Evolutionary conservation across 2,113 vertebrate species (phyloP).

Genomic region (Microtus ochrogaster): DNA sequence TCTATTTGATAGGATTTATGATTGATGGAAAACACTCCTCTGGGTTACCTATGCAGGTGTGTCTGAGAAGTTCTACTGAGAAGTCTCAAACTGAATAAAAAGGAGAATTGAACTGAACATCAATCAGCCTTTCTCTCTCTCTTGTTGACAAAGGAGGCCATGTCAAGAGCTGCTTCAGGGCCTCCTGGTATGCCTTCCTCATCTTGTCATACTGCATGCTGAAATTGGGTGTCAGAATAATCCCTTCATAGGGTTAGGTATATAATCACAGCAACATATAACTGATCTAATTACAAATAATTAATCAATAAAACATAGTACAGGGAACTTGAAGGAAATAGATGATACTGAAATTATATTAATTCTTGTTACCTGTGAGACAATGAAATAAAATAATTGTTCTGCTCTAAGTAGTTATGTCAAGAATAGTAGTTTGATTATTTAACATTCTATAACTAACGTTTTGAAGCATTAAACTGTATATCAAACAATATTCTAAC

Average conservation of each 20-base stretch:
- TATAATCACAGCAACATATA: neutral
- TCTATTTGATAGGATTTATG: neutral
- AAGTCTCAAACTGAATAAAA: neutral
- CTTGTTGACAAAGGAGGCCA: too few species aligned
- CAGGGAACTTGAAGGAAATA: neutral
- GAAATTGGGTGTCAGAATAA: neutral
- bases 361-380: neutral
- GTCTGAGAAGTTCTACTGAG: neutral
- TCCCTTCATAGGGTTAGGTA: neutral
- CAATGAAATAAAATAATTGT: neutral
- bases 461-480: neutral
- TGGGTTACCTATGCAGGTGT: neutral
- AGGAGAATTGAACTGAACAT: neutral
- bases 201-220: neutral
- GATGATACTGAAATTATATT: neutral
- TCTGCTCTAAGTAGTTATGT: neutral
- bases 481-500: neutral
- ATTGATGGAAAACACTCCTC: neutral
- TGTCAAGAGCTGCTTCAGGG: too few species aligned
- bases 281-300: neutral
- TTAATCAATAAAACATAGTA: neutral
- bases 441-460: neutral
- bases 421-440: neutral
- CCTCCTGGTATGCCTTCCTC: neutral
- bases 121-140: neutral